Evolutionary conservation across 2,888 invertebrate genomes (phyloP).

Genomic region (Brachyptera putata): DNA sequence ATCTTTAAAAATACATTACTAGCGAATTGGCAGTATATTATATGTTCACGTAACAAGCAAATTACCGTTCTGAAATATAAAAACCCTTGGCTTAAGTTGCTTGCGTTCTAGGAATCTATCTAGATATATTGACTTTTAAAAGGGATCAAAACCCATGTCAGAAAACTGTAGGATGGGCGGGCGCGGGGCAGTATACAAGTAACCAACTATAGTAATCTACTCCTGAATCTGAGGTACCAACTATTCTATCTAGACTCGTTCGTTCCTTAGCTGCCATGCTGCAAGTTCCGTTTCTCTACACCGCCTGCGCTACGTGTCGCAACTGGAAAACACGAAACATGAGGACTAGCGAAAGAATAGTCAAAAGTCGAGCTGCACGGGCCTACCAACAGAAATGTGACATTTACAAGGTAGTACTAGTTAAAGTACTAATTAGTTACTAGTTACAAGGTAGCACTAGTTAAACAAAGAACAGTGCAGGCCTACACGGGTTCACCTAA

Average conservation of each 20-base stretch:
- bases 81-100: constrained; percentile 12
- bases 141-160: constrained; percentile 5
- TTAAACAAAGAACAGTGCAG: too few species aligned
- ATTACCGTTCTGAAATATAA: constrained; percentile 11
- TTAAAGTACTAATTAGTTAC: too few species aligned
- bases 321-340: not conserved
- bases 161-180: not conserved
- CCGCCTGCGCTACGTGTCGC: not conserved
- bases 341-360: constrained; percentile 10
- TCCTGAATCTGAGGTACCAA: constrained; percentile 12
- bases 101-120: constrained; percentile 11
- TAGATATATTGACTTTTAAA: constrained; percentile 8
- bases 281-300: not conserved
- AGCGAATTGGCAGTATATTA: constrained; percentile 12
- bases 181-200: not conserved
- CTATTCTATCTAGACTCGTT: not conserved
- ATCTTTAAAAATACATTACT: constrained; percentile 12
- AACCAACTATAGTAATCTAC: constrained; percentile 1
- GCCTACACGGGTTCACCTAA: too few species aligned
- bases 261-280: not conserved
- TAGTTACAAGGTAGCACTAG: too few species aligned
- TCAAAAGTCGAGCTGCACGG: not conserved
- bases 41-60: constrained; percentile 4
- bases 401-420: too few species aligned
- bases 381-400: too few species aligned